Evolutionary conservation across 2,888 invertebrate species (phyloP).

Genomic region (Troides helena): DNA sequence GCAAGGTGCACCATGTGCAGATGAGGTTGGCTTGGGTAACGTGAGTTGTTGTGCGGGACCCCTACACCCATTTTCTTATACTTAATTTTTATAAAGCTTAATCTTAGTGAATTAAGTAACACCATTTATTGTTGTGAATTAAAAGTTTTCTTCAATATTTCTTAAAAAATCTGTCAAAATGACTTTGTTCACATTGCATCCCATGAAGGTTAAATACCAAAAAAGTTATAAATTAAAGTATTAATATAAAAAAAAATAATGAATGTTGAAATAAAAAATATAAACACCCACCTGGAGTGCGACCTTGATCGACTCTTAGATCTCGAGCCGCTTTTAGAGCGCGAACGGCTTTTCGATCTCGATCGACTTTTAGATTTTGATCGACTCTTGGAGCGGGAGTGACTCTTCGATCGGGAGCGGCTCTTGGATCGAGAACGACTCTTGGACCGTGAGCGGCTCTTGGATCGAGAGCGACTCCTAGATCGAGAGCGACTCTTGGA

Average conservation of each 20-base stretch:
- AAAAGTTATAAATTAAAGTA: too few relatives aligned
- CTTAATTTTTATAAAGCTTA: too few relatives aligned
- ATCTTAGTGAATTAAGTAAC: too few relatives aligned
- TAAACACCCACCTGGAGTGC: slow-evolving; percentile 49
- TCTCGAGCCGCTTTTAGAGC: slow-evolving; percentile 59
- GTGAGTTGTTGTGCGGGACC: too few relatives aligned
- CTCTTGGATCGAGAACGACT: slow-evolving; percentile 50
- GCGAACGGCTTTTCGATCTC: slow-evolving; percentile 57
- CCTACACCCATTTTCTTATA: too few relatives aligned
- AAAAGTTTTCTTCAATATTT: too few relatives aligned
- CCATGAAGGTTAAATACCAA: too few relatives aligned
- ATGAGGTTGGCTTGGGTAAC: too few relatives aligned
- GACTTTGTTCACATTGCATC: too few relatives aligned
- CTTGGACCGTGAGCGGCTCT: slow-evolving; percentile 51
- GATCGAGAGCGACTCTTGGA: slow-evolving; percentile 63
- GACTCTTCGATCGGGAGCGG: slow-evolving; percentile 56
- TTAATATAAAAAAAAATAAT: background rate
- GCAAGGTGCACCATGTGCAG: too few relatives aligned
- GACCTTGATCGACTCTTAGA: slow-evolving; percentile 55
- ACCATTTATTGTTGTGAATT: too few relatives aligned
- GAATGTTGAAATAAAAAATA: background rate
- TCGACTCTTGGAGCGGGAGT: slow-evolving; percentile 52
- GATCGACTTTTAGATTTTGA: slow-evolving; percentile 55
- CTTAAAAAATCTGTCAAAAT: too few relatives aligned
- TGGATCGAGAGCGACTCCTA: slow-evolving; percentile 53